phyloP scores from a whole-genome alignment of 2,797 vertebrate genomes.

The Coregonus suidteri region DNA sequence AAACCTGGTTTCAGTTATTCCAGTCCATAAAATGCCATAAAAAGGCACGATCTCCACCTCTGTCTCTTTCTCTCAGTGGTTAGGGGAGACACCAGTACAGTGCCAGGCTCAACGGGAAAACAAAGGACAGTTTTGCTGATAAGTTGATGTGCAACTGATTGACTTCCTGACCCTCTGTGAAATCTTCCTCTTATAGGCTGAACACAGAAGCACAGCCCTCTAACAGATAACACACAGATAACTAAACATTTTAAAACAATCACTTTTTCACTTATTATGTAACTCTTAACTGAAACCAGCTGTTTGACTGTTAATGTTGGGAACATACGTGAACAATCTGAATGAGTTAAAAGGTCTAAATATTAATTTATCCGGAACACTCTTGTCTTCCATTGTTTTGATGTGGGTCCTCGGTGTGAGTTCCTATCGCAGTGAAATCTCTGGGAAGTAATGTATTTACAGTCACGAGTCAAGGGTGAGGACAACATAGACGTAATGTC shows the following conservation, averaged over 20 bases:
- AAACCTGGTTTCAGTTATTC: constrained; percentile 72
- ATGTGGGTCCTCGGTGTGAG: constrained; percentile 24
- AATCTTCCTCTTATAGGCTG: constrained; percentile 65
- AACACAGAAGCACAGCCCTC: constrained; percentile 32
- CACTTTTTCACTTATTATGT: constrained; percentile 10
- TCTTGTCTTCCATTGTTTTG: constrained; percentile 39
- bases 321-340: constrained; percentile 52
- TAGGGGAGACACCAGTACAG: constrained; percentile 38
- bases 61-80: not conserved
- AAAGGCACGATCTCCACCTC: constrained; percentile 42
- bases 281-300: constrained; percentile 63
- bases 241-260: constrained; percentile 62
- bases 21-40: constrained; percentile 67
- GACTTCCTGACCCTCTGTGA: constrained; percentile 71
- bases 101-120: constrained; percentile 6
- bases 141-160: constrained; percentile 55
- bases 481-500: not conserved
- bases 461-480: constrained; percentile 11
- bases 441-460: constrained; percentile 11
- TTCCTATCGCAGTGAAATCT: constrained; percentile 37
- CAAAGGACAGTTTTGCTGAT: constrained; percentile 54
- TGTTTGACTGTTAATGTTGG: constrained; percentile 55
- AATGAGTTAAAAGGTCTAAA: constrained; percentile 19
- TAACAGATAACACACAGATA: constrained; percentile 40
- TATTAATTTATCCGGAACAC: constrained; percentile 42